phyloP scores from a whole-genome alignment of 2,888 invertebrate species.

The Tetropium fuscum region DNA sequence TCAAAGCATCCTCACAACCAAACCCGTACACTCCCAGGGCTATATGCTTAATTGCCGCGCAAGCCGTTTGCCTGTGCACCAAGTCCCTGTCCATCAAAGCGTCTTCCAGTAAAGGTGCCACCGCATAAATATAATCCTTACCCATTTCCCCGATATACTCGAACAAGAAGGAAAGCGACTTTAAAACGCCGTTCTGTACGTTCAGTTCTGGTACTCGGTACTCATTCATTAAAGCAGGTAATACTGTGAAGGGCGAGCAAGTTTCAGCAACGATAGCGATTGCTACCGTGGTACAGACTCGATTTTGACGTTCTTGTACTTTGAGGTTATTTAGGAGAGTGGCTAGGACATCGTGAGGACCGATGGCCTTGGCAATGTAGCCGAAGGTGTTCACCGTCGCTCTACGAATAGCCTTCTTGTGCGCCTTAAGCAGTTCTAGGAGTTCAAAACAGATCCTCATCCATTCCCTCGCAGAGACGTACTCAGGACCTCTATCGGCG shows the following conservation, averaged over 20 bases:
- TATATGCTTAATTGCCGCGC: slow-evolving; percentile 99
- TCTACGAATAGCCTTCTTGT: slow-evolving; percentile 98
- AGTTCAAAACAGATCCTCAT: slow-evolving; percentile 99
- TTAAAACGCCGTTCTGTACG: slow-evolving; percentile 99
- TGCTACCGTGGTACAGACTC: slow-evolving; percentile 99
- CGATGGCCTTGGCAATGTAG: slow-evolving; percentile 99
- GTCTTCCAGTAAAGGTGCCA: slow-evolving; percentile 96
- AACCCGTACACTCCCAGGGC: slow-evolving; percentile 98
- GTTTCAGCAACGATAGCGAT: slow-evolving; percentile 99
- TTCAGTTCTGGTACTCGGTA: slow-evolving; percentile 98
- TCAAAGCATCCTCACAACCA: slow-evolving; percentile 97
- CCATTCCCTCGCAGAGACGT: slow-evolving; percentile 99
- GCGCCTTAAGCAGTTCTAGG: slow-evolving; percentile 95
- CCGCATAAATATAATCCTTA: slow-evolving; percentile 99
- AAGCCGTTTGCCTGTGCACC: slow-evolving; percentile 98
- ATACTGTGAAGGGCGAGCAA: slow-evolving; percentile 98
- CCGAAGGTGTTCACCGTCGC: slow-evolving; percentile 99
- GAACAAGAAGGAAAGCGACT: slow-evolving; percentile 97
- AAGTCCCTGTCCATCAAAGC: slow-evolving; percentile 99
- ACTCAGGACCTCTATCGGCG: slow-evolving; percentile 98
- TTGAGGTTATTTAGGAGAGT: slow-evolving; percentile 98
- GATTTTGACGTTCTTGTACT: slow-evolving; percentile 99
- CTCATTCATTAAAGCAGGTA: slow-evolving; percentile 98
- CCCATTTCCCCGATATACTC: slow-evolving; percentile 99
- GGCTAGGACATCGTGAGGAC: slow-evolving; percentile 98